phyloP scores from a whole-genome alignment of 2,888 invertebrate species.

The Rotaria magnacalcarata region DNA sequence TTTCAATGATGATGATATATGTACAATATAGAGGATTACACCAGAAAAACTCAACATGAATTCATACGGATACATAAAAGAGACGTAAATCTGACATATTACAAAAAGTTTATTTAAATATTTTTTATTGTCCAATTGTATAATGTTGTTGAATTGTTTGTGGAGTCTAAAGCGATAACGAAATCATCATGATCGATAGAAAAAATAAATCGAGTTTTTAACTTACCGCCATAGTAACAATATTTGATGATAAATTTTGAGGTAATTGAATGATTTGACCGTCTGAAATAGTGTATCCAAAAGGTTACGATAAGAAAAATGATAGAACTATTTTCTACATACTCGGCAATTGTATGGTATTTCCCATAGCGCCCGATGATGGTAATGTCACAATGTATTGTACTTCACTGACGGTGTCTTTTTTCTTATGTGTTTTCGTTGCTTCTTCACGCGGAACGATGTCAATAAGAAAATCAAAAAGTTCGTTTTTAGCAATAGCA shows the following conservation, averaged over 20 bases:
- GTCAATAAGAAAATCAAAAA: slow-evolving; percentile 94
- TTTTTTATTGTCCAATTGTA: slow-evolving; percentile 6
- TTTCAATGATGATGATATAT: not conserved
- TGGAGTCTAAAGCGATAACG: not conserved
- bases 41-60: not conserved
- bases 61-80: not conserved
- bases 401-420: not conserved
- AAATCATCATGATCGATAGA: not conserved
- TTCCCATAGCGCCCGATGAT: not conserved
- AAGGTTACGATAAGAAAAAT: no score
- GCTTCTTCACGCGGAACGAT: slow-evolving; percentile 81
- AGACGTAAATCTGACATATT: not conserved
- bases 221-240: slow-evolving; percentile 17
- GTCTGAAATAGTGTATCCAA: not conserved
- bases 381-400: slow-evolving; percentile 26
- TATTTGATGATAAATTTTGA: slow-evolving; percentile 6
- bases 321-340: not conserved
- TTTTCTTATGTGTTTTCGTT: slow-evolving; percentile 44
- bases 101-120: not conserved
- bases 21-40: not conserved
- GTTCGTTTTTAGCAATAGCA: slow-evolving; percentile 79
- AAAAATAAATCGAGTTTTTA: not conserved
- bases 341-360: slow-evolving; percentile 18
- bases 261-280: slow-evolving; percentile 32
- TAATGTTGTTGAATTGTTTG: not conserved